phyloP scores from a whole-genome alignment of 2,113 vertebrate species.

The Rafetus swinhoei region DNA sequence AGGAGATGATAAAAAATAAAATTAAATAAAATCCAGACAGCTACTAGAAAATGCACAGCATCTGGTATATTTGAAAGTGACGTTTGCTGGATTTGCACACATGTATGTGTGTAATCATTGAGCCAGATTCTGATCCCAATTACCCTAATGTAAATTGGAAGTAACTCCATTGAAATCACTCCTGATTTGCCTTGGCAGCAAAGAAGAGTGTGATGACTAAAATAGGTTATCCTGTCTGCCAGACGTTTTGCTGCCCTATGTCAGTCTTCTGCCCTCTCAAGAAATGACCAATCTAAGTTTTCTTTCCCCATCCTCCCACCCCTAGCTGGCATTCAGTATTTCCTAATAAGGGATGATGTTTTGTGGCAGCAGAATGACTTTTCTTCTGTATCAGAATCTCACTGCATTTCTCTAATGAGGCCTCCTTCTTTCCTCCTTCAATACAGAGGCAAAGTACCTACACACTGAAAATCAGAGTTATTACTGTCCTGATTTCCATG shows the following conservation, averaged over 20 bases:
- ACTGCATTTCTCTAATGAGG: not conserved
- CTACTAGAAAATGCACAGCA: not conserved
- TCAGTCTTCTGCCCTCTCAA: not conserved
- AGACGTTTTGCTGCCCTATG: not conserved
- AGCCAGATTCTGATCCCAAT: not conserved
- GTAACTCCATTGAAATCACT: not conserved
- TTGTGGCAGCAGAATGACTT: not conserved
- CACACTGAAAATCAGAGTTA: not conserved
- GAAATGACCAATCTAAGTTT: not conserved
- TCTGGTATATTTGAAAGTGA: not conserved
- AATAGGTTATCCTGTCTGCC: not conserved
- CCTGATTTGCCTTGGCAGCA: not conserved
- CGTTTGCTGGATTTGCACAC: not conserved
- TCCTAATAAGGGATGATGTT: not conserved
- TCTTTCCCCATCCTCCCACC: not conserved
- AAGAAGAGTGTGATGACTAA: not conserved
- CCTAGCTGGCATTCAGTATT: not conserved
- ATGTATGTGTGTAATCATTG: not conserved
- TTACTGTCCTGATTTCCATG: not conserved
- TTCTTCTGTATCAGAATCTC: not conserved
- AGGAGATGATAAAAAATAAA: not conserved
- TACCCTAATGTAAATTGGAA: not conserved
- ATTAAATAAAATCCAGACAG: not conserved
- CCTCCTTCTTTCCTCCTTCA: not conserved
- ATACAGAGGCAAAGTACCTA: not conserved